Evolutionary conservation across 2,888 invertebrate species (phyloP), one percentile per base, ranked within the genome.

Genomic region (Acholoe squamosa): DNA sequence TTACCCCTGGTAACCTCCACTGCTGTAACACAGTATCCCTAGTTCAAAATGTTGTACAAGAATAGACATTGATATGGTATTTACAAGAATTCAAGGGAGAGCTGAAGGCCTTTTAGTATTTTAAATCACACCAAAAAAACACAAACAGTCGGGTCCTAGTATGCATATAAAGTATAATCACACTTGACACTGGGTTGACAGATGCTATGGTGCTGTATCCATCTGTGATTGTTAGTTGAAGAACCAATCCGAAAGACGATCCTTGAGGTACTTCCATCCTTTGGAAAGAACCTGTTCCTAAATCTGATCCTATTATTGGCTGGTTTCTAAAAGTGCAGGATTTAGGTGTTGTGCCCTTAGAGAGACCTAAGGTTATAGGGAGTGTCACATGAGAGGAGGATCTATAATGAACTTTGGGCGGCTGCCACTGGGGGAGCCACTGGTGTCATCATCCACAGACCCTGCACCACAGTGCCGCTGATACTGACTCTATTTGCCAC

Each of bases 401-500:
- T 61, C 61, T 61, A 61, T 61, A 61, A 61, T 61, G 61, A 61
- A 61, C 7, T n/a, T 19, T 1, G n/a, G 61, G 61, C 61, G 61
- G 5, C 61, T 14, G 14, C n/a, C 61, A n/a, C 61, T 61, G 19
- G 61, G 19, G 61, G 61, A 19, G 61, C 61, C 22, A 61, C 22
- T 14, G 61, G 61, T 61, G 61, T 61, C 61, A 61, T 3, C 61
- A n/a, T 61, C 22, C 61, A 19, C 61, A 61, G 61, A 19, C 61
- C 5, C 61, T 19, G 14, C 61, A 61, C 61, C 7, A 19, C 19
- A 19, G 61, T 3, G 61, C 61, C 61, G 19, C 61, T 61, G 61
- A 61, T 61, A 61, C 61, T 61, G 61, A 61, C 61, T 61, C 61
- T 61, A 61, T 61, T 61, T 61, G 61, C 61, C 71, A 28, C 25